A percentile compares a stretch with the other conserved stretches of the same genome.
These are phyloP conservation scores for Calephelis virginiensis DNA, from an alignment of 1,140 invertebrate species.

Conservation along the genomic window DNA sequence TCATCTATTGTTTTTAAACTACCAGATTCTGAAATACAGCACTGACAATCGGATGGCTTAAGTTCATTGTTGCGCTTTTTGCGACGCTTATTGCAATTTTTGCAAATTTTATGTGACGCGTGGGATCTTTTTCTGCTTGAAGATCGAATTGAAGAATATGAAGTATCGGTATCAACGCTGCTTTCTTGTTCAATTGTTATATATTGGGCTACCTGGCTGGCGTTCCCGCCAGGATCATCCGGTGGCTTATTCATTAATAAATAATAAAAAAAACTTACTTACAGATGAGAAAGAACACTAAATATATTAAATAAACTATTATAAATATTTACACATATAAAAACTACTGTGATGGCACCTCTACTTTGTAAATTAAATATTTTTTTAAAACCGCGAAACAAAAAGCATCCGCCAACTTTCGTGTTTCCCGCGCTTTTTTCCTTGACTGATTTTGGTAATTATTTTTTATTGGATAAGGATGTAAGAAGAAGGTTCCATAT, in stretches of 20 bases:
- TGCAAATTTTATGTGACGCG: background rate
- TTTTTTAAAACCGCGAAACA: no score
- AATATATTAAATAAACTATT: constrained; percentile 1
- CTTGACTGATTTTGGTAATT: no score
- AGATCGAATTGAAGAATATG: background rate
- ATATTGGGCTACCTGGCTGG: background rate
- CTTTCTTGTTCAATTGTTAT: background rate
- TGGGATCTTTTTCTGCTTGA: no score
- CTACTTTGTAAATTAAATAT: no score
- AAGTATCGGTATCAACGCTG: background rate
- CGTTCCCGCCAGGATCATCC: no score
- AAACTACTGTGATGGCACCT: no score
- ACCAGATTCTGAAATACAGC: background rate
- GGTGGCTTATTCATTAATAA: no score
- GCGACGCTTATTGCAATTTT: background rate
- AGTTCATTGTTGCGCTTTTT: background rate
- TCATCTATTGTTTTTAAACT: no score
- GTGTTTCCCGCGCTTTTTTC: background rate
- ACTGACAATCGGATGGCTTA: background rate
- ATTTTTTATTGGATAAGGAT: no score
- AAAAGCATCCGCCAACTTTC: background rate
- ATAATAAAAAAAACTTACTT: background rate
- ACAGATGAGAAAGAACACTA: background rate
- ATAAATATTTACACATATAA: background rate
- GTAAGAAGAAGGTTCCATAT: no score